These are phyloP conservation scores for Abrostola triplasia DNA, from an alignment of 2,888 invertebrate genomes.

Conservation along the genomic window DNA sequence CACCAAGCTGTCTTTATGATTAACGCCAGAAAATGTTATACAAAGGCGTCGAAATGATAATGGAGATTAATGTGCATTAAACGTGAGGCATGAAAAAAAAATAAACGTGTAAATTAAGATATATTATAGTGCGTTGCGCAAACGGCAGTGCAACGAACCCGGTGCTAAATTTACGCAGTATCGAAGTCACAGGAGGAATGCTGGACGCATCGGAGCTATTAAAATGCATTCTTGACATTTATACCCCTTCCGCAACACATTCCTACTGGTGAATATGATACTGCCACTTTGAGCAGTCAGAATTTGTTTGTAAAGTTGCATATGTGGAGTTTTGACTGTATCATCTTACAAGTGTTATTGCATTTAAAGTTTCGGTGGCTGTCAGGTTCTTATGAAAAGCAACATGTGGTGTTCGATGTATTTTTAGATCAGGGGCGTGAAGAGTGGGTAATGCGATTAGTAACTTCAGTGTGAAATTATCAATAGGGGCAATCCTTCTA, in stretches of 20 bases:
- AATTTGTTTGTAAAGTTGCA: constrained; percentile 30
- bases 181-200: constrained; percentile 72
- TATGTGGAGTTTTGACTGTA: constrained; percentile 36
- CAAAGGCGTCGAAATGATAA: constrained; percentile 47
- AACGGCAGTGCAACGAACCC: constrained; percentile 80
- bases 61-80: constrained; percentile 50
- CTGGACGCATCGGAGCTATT: constrained; percentile 75
- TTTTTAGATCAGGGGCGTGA: constrained; percentile 22
- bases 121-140: constrained; percentile 70
- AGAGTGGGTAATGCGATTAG: constrained; percentile 13
- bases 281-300: constrained; percentile 42
- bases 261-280: constrained; percentile 50
- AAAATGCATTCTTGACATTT: constrained; percentile 82
- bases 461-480: constrained; percentile 1
- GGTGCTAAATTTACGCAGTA: constrained; percentile 75
- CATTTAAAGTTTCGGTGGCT: constrained; percentile 18
- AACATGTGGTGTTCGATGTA: constrained; percentile 22
- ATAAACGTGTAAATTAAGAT: constrained; percentile 60
- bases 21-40: constrained; percentile 36
- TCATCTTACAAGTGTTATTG: constrained; percentile 37
- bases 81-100: constrained; percentile 46
- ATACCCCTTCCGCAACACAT: constrained; percentile 67
- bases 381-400: constrained; percentile 23
- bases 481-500: neutral
- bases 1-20: constrained; percentile 35